Evolutionary conservation across 2,888 invertebrate species (phyloP), one percentile per base, ranked within the genome.

Genomic region (Capitulum mitella): DNA sequence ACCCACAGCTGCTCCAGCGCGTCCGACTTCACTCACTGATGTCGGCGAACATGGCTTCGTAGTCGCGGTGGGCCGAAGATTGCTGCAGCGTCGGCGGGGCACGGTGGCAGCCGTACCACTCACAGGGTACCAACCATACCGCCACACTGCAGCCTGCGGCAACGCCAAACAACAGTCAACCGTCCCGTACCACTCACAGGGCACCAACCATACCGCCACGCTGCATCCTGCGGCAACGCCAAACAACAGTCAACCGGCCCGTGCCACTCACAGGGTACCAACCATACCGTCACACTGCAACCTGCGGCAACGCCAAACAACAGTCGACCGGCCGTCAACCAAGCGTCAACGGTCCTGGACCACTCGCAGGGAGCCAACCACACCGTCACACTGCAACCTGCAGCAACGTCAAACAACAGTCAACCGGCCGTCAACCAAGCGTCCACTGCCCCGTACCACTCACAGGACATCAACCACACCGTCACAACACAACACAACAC

Each of bases 401-500:
- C 58, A 5, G 1, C 58, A 6, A 8, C 58, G 29, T n/a, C n/a
- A 19, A n/a, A n/a, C n/a, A n/a, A n/a, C n/a, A n/a, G n/a, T n/a
- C n/a, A n/a, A n/a, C n/a, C n/a, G n/a, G n/a, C n/a, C n/a, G n/a
- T n/a, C n/a, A n/a, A n/a, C n/a, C n/a, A n/a, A n/a, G n/a, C n/a
- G n/a, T n/a, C n/a, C n/a, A n/a, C n/a, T n/a, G n/a, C n/a, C n/a
- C 70, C 70, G 70, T 70, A 70, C 70, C 70, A 70, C 26, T 22
- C 40, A 26, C 70, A 70, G 8, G 70, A 40, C 6, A 70, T 3
- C 40, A 70, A 16, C 70, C 70, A 70, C 26, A 70, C 40, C 5
- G 26, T 40, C 37, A 70, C 40, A 10, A 37, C 40, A 26, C 58
- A 58, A 29, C 29, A 6, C 6, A 14, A n/a, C 0, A 0, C 58